Evolutionary conservation across 2,113 vertebrate species (phyloP).

Genomic region (Capreolus pygargus): DNA sequence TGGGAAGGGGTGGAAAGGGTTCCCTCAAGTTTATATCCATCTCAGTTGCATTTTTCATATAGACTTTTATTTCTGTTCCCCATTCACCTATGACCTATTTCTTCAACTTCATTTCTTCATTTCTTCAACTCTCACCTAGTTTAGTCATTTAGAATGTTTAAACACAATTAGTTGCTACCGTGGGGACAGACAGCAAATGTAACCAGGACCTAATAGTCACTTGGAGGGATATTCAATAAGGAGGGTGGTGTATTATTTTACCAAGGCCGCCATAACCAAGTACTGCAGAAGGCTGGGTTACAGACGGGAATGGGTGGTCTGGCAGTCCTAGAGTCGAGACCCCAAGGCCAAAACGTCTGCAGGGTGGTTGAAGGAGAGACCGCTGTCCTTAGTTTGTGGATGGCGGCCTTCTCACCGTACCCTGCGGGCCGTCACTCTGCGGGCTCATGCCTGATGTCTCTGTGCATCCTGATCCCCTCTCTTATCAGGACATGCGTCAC

Average conservation of each 20-base stretch:
- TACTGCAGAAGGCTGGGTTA: not conserved
- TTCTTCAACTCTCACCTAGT: not conserved
- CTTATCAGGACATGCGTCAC: not conserved
- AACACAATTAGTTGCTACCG: not conserved
- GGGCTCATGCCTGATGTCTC: not conserved
- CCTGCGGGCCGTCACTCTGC: not conserved
- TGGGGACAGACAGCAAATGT: not conserved
- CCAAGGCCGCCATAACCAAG: not conserved
- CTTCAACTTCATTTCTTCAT: not conserved
- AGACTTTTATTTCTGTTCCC: constrained; percentile 14
- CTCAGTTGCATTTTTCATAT: not conserved
- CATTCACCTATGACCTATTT: not conserved
- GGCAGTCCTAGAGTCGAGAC: not conserved
- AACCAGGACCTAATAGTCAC: not conserved
- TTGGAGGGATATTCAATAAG: not conserved
- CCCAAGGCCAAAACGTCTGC: not conserved
- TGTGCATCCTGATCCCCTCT: not conserved
- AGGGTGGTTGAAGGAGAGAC: not conserved
- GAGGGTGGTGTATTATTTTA: not conserved
- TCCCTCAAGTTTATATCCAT: not conserved
- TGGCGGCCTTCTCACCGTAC: not conserved
- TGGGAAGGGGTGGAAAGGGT: not conserved
- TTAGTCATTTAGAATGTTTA: constrained; percentile 11
- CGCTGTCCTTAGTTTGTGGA: not conserved
- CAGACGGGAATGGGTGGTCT: not conserved